Conservation (phyloP, 2,113 vertebrate species). For the Crotalus viridis region DNA sequence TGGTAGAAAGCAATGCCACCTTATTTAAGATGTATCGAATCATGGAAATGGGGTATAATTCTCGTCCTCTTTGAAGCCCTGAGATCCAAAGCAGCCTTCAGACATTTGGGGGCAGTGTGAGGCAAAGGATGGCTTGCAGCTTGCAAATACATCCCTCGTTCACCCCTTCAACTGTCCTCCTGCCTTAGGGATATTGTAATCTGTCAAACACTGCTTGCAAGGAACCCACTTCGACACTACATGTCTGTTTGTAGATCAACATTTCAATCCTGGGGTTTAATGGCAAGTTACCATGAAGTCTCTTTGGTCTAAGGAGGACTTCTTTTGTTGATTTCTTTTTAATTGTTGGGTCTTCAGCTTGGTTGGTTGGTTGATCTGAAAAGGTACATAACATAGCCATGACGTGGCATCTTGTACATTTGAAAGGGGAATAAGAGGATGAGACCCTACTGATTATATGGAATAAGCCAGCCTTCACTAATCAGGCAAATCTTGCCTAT, state of each 20-base stretch:
- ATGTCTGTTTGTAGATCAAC: too few relatives aligned
- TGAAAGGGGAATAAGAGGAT: background rate
- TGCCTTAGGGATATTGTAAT: background rate
- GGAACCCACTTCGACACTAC: background rate
- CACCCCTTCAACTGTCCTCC: background rate
- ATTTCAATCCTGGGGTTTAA: background rate
- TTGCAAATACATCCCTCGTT: background rate
- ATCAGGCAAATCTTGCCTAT: too few relatives aligned
- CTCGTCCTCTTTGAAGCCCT: background rate
- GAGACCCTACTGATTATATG: background rate
- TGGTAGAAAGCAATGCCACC: background rate
- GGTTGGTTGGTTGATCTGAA: background rate
- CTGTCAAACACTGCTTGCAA: background rate
- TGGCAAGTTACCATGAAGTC: background rate
- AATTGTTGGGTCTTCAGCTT: background rate
- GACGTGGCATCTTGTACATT: background rate
- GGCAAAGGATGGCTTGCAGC: background rate
- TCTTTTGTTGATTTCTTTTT: background rate
- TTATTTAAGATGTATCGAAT: background rate
- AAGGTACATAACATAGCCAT: background rate
- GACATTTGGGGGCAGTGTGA: conserved; percentile 13
- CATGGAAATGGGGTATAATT: background rate
- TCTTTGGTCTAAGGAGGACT: accelerated
- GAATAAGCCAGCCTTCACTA: too few relatives aligned
- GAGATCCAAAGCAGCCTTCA: background rate